Base-by-base conservation (phyloP, 2,113 vertebrate genomes). In the Percina caprodes region DNA sequence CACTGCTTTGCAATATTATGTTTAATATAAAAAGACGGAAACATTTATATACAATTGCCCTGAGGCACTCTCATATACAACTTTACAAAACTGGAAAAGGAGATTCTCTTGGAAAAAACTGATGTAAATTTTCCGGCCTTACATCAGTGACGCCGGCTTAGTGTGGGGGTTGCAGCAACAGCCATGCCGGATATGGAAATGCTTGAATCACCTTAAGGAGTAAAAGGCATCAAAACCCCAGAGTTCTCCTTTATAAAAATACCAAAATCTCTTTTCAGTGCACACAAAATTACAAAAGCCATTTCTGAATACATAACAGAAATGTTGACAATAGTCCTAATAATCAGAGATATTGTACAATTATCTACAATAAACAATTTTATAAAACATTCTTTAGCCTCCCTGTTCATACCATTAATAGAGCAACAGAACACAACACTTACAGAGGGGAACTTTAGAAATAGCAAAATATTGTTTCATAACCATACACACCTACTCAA, bases 331-430 rank as follows among this genome's bases (percentile, higher is more conserved):
- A 90, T 69, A 86, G 72, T 89, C 72, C 80, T 88, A 91, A 77
- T 80, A 92, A 92, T 93, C 82, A 89, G 73, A 91, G 69, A 87
- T 92, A 93, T 92, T 93, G 85, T 95, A 95, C 95, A 95, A 87
- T 83, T 95, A 95, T 95, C 92, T 95, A 95, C 95, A 95, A 93
- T 93, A 90, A 91, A 94, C 86, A 88, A 63, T 75, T 92, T 91
- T 92, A 94, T 87, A 92, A 93, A 92, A 93, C 89, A 87, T 90
- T 91, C 86, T 89, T 93, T 83, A 77, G 54, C 78, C 69, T 86
- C 80, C 86, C 87, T 68, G 86, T 84, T 85, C 77, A 79, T 88
- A 77, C 63, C 42, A 66, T 84, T 80, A 86, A 82, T 56, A 51
- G 88, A 91, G 76, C 74, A 87, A 86, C 68, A 66, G 49, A 88